Evolutionary conservation across 2,888 invertebrate genomes (phyloP), one percentile per base, ranked within the genome.

Genomic region (Troides helena): DNA sequence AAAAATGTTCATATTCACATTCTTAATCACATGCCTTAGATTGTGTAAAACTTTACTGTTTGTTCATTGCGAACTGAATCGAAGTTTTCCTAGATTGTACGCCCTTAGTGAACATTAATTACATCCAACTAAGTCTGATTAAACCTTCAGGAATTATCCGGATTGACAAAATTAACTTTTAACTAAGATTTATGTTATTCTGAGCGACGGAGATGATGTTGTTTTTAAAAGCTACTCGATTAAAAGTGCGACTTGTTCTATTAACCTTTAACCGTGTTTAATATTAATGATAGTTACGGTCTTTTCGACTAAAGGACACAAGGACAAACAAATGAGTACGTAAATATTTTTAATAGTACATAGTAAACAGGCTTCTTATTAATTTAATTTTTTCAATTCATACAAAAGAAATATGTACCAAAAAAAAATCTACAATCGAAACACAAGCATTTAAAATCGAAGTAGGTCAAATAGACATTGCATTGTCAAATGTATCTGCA

Each of bases 151-250:
- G 91, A 90, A 92, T 92, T 92, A 92, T 89, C 86, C 87, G 88
- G 90, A 92, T 91, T 91, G 91, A 90, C 90, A 89, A 92, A 92
- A 92, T 91, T 92, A 92, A 92, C 92, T 92, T 92, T 92, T 90
- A 91, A 91, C 90, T 90, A 84, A 88, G 87, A 92, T 90, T 92
- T 90, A 91, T 90, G 86, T 85, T 79, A 81, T 82, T 81, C 78
- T 77, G 75, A 78, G 77, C 76, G 77, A 76, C 76, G 78, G 75
- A 72, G 76, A 74, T 74, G 69, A 74, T 74, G 74, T 76, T 72
- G 72, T 74, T 74, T 71, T 70, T 64, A 66, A 67, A 73, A 66
- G 64, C 59, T 68, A 69, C 23, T 53, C 50, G n/a, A 12, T n/a
- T 53, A 50, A 50, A 14, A 50, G 3, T 14, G 50, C 14, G 50